phyloP scores from a whole-genome alignment of 1,140 invertebrate genomes.

The Drosophila sturtevanti region DNA sequence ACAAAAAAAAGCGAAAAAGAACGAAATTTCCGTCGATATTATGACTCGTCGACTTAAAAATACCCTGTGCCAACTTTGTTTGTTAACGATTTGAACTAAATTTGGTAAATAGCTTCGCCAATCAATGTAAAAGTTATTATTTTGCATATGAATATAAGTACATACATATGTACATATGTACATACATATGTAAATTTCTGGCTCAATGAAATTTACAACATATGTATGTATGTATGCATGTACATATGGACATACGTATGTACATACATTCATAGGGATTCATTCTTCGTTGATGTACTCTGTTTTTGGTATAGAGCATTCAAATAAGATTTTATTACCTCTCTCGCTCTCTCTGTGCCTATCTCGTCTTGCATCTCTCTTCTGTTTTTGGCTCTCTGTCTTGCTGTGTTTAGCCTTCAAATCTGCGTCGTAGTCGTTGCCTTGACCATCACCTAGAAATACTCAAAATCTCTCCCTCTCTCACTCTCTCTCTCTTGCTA shows the following conservation, averaged over 20 bases:
- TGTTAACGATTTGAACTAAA: not conserved
- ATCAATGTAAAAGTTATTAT: too few species aligned
- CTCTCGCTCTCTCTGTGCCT: not conserved
- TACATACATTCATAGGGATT: too few species aligned
- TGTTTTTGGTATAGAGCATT: not conserved
- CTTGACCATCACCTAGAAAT: conserved; percentile 80
- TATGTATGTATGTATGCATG: too few species aligned
- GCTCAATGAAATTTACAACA: too few species aligned
- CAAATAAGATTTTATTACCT: conserved; percentile 30
- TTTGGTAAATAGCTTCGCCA: not conserved
- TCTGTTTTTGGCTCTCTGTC: not conserved
- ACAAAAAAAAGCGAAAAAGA: conserved; percentile 13
- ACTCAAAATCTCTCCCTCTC: not conserved
- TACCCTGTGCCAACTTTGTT: not conserved
- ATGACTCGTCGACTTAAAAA: not conserved
- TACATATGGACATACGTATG: too few species aligned
- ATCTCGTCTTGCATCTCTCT: conserved; percentile 6
- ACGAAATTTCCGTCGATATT: not conserved
- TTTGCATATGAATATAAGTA: too few species aligned
- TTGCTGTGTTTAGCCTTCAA: conserved; percentile 65
- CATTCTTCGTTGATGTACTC: too few species aligned
- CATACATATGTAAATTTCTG: too few species aligned
- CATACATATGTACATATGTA: too few species aligned
- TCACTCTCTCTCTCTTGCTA: not conserved
- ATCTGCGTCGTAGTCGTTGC: conserved; percentile 61